phyloP scores from a whole-genome alignment of 2,888 invertebrate species.

The Lysandra bellargus region DNA sequence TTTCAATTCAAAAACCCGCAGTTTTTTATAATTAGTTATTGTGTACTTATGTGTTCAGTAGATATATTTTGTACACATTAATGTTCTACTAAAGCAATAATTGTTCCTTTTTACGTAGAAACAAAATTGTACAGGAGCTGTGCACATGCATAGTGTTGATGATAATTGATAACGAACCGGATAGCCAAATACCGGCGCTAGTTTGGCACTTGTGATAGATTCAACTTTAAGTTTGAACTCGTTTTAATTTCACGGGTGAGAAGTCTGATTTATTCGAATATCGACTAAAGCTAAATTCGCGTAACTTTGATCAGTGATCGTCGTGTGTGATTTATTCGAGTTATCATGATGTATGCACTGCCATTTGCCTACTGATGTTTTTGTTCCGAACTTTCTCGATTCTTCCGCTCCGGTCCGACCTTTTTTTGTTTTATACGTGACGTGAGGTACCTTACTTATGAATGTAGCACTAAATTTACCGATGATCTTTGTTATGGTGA shows the following conservation, averaged over 20 bases:
- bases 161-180: neutral
- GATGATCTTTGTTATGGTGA: neutral
- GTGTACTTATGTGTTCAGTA: too few species aligned
- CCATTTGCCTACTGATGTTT: constrained; percentile 37
- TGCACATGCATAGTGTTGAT: neutral
- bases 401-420: neutral
- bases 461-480: neutral
- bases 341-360: constrained; percentile 53
- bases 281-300: constrained; percentile 61
- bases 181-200: constrained; percentile 30
- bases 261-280: constrained; percentile 61
- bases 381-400: constrained; percentile 34
- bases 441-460: constrained; percentile 9
- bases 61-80: too few species aligned
- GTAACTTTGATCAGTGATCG: constrained; percentile 65
- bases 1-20: neutral
- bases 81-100: neutral
- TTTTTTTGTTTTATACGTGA: constrained; percentile 11
- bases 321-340: constrained; percentile 58
- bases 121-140: neutral
- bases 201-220: constrained; percentile 47
- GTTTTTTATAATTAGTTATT: neutral
- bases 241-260: constrained; percentile 63
- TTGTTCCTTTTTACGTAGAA: neutral
- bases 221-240: constrained; percentile 52